Percentiles rank a stretch among this genome's conserved stretches.
phyloP scores from a whole-genome alignment of 2,113 vertebrate genomes.

The Hemibagrus wyckioides region DNA sequence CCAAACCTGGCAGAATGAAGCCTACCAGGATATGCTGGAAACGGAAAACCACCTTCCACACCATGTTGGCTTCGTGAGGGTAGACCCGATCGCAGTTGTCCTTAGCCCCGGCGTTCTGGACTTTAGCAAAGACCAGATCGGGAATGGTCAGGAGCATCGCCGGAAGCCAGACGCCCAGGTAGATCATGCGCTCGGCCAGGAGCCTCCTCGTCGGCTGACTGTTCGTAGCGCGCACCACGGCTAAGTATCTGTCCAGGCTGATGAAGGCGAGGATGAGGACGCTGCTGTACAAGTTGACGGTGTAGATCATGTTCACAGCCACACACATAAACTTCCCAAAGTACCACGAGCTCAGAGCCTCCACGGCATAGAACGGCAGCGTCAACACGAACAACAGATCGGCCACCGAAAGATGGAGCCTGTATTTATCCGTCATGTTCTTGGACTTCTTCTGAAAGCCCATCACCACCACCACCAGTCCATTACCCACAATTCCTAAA shows the following conservation, averaged over 20 bases:
- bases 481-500: constrained; percentile 90
- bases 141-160: constrained; percentile 87
- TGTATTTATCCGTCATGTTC: constrained; percentile 97
- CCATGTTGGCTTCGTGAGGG: constrained; percentile 62
- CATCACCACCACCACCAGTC: constrained; percentile 93
- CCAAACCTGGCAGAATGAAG: constrained; percentile 88
- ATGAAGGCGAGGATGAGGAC: constrained; percentile 97
- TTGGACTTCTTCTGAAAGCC: constrained; percentile 93
- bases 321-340: constrained; percentile 88
- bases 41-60: constrained; percentile 83
- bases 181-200: constrained; percentile 86
- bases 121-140: constrained; percentile 85
- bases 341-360: constrained; percentile 86
- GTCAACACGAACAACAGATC: constrained; percentile 94
- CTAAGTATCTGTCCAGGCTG: constrained; percentile 92
- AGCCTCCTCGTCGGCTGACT: constrained; percentile 86
- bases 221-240: constrained; percentile 92
- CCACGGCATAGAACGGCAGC: constrained; percentile 95
- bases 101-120: constrained; percentile 59
- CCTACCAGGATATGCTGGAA: constrained; percentile 94
- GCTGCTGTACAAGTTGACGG: constrained; percentile 94
- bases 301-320: constrained; percentile 92
- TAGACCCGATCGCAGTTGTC: constrained; percentile 85
- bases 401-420: constrained; percentile 93
- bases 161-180: constrained; percentile 92